Base-by-base conservation (phyloP, 64 coral and sea anemone species). In the Platygyra sinensis region DNA sequence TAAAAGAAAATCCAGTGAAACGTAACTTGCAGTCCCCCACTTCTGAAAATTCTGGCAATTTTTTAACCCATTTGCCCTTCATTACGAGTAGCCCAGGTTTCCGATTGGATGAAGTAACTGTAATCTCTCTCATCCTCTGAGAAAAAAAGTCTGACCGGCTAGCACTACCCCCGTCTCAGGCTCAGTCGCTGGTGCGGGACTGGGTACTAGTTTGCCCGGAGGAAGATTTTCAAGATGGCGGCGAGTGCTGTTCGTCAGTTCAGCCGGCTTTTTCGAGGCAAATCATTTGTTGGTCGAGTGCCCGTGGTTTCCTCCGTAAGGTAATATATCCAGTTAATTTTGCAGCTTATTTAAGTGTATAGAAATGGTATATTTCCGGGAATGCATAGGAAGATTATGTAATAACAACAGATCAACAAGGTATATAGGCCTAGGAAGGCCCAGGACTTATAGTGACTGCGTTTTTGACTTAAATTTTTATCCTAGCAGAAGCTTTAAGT, bases 181-280 rank as follows among this genome's bases (percentile, higher is more conserved):
- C 7, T 3, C 64, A 8, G 5, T n/a, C 9, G 22, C 20, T 67
- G 20, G 8, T 20, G 54, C 22, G 36, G 60, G 16, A 83, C 61
- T 83, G 80, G 80, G 80, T 36, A 65, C 36, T 39, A 83, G n/a
- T n/a, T 79, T 81, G 80, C 20, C 59, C 20, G 79, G 8, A 4
- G 42, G 9, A n/a, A 4, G 76, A n/a, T 24, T 28, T 62, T 67
- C 87, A 96, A 93, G 79, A 96, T 93, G 94, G 91, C 91, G 94
- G 83, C 91, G 33, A 72, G 54, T 87, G 80, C 46, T 62, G 83
- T 87, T 77, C 81, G 94, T 74, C 91, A 93, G 61, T 76, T 93
- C 36, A 72, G 91, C 83, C 94, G 94, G 55, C 94, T 90, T 93
- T 90, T 93, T 62, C 78, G 83, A 67, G 79, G 82, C 36, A 89